These are phyloP conservation scores for Sarcophaga bullata DNA, from an alignment of 1,140 invertebrate species.

Conservation along the genomic window DNA sequence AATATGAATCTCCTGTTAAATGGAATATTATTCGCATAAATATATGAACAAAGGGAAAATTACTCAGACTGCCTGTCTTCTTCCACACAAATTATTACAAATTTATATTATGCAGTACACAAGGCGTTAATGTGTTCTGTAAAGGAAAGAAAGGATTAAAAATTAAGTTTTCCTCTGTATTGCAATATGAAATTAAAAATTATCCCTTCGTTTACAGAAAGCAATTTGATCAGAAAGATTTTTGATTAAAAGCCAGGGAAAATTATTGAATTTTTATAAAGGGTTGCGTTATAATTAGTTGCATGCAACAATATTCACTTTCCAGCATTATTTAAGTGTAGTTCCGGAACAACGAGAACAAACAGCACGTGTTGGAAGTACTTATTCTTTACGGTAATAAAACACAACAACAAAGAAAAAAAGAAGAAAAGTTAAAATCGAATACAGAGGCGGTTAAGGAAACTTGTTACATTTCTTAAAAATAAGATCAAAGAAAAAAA, in stretches of 20 bases:
- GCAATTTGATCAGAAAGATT: not conserved
- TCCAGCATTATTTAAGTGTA: slow-evolving; percentile 2
- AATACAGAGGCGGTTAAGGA: not conserved
- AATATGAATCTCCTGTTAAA: no score
- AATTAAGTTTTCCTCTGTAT: not conserved
- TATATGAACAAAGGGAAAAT: no score
- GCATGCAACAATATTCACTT: not conserved
- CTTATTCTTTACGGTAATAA: slow-evolving; percentile 31
- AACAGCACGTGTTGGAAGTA: slow-evolving; percentile 25
- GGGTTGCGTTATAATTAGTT: no score
- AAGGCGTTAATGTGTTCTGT: no score
- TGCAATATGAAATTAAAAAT: not conserved
- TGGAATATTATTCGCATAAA: no score
- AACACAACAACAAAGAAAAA: not conserved
- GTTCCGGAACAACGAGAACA: slow-evolving; percentile 22
- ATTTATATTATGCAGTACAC: no score
- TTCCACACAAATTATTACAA: no score
- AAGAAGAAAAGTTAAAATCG: slow-evolving; percentile 2
- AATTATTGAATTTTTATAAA: no score
- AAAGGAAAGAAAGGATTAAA: no score
- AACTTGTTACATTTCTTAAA: slow-evolving; percentile 27
- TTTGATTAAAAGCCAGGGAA: no score
- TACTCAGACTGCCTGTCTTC: no score
- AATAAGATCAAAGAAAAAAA: not conserved
- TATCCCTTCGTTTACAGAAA: not conserved